phyloP scores from a whole-genome alignment of 1,140 invertebrate species.

The Globodera rostochiensis region DNA sequence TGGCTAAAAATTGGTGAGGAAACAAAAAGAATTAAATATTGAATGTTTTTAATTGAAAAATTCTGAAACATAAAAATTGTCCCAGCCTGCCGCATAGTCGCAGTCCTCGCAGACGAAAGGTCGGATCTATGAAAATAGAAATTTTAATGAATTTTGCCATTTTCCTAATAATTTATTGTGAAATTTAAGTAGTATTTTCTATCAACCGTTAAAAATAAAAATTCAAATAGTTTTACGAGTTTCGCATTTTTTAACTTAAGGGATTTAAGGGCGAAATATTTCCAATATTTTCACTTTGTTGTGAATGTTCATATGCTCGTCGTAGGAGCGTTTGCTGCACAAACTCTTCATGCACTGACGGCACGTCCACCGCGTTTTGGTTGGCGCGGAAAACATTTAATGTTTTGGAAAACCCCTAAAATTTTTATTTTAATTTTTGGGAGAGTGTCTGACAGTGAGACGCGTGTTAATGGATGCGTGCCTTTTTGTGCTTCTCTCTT shows the following conservation, averaged over 20 bases:
- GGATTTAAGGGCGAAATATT: not conserved
- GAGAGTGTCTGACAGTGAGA: no score
- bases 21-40: not conserved
- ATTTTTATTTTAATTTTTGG: no score
- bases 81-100: constrained; percentile 60
- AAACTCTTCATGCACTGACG: constrained; percentile 52
- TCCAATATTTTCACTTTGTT: constrained; percentile 50
- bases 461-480: no score
- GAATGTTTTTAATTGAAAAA: constrained; percentile 1
- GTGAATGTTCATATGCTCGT: constrained; percentile 59
- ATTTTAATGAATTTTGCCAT: no score
- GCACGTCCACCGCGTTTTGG: constrained; percentile 35
- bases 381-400: constrained; percentile 5
- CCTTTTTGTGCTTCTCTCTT: no score
- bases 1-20: constrained; percentile 50
- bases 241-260: no score
- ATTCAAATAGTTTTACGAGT: no score
- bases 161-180: no score
- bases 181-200: no score
- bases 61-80: not conserved
- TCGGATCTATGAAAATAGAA: constrained; percentile 24
- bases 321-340: constrained; percentile 62
- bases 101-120: constrained; percentile 62
- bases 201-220: no score
- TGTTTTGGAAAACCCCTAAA: no score